A percentile compares a stretch with the other conserved stretches of the same genome.
Evolutionary conservation across 2,797 vertebrate species (phyloP).

Genomic region (Remorina albescens): DNA sequence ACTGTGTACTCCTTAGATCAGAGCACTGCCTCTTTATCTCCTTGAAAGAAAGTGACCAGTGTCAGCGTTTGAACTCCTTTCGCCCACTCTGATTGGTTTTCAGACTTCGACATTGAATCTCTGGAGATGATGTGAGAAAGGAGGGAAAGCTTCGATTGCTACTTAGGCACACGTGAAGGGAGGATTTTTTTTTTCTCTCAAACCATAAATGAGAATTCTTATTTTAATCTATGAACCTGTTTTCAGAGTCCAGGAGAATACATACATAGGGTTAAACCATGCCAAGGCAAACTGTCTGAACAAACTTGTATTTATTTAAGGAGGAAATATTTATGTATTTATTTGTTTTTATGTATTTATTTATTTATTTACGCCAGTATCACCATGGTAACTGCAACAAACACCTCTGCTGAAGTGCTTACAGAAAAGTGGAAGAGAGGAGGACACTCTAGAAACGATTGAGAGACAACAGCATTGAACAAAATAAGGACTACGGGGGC

Average conservation of each 20-base stretch:
- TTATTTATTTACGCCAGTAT: conserved; percentile 66
- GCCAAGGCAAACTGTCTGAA: conserved; percentile 66
- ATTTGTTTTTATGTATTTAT: conserved; percentile 87
- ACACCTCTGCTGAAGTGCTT: conserved; percentile 53
- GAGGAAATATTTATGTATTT: conserved; percentile 85
- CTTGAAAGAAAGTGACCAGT: conserved; percentile 47
- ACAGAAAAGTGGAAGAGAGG: conserved; percentile 11
- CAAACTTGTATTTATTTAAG: conserved; percentile 80
- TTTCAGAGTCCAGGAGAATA: conserved; percentile 27
- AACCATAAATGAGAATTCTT: conserved; percentile 23
- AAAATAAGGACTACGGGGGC: conserved; percentile 27
- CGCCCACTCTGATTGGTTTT: conserved; percentile 24
- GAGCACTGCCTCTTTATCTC: conserved; percentile 59
- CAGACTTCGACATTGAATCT: conserved; percentile 19
- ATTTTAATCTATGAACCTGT: conserved; percentile 35
- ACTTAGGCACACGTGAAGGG: conserved; percentile 17
- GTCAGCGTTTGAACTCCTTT: conserved; percentile 55
- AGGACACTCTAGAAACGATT: conserved; percentile 30
- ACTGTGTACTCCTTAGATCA: conserved; percentile 63
- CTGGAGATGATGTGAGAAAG: conserved; percentile 8
- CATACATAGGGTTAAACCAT: conserved; percentile 43
- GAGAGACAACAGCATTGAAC: conserved; percentile 31
- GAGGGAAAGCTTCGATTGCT: conserved; percentile 38
- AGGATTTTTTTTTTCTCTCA: conserved; percentile 18
- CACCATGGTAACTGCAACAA: conserved; percentile 37